Evolutionary conservation across 2,797 vertebrate species (phyloP), one percentile per base, ranked within the genome.

Genomic region (Phaenicophaeus curvirostris): DNA sequence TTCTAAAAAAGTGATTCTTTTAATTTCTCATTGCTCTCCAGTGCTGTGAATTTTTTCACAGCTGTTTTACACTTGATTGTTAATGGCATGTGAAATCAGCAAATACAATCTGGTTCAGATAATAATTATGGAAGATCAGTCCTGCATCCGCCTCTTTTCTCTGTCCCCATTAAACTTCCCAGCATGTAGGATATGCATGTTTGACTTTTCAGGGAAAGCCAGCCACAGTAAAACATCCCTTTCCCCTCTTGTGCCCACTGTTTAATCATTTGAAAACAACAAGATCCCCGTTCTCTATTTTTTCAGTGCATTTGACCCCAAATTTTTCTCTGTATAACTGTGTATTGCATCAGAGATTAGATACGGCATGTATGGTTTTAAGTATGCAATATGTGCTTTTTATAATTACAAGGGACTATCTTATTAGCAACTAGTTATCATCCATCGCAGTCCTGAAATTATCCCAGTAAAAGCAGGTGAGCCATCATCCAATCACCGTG

Each of bases 51-150:
- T 95, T 89, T 85, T 77, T 94, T 81, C 75, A 84, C 92, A 95
- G 92, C 80, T 94, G 95, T 84, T 95, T 94, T 93, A 59, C 48
- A 78, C 86, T 91, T 2, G 0, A 82, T 88, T 93, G 85, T 94
- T 95, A 91, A 89, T 85, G 81, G 84, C 77, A 92, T 93, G 77
- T 61, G 57, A 67, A 88, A 92, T 95, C 89, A 94, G 89, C 86
- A 94, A 90, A 92, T 62, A 77, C 61, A 87, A 41, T 90, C 72
- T 89, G 57, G 67, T 95, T 89, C 78, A 83, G 78, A 91, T 92
- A 90, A 90, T 87, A 94, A 95, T 75, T 83, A 83, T 28, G 75
- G 72, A 71, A 90, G 90, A 92, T 82, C 90, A 79, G 19, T 90
- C 75, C 86, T 69, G 37, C 41, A 53, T 73, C 69, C 2, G 0